phyloP scores from a whole-genome alignment of 1,140 invertebrate species.

The Brachionus plicatilis region DNA sequence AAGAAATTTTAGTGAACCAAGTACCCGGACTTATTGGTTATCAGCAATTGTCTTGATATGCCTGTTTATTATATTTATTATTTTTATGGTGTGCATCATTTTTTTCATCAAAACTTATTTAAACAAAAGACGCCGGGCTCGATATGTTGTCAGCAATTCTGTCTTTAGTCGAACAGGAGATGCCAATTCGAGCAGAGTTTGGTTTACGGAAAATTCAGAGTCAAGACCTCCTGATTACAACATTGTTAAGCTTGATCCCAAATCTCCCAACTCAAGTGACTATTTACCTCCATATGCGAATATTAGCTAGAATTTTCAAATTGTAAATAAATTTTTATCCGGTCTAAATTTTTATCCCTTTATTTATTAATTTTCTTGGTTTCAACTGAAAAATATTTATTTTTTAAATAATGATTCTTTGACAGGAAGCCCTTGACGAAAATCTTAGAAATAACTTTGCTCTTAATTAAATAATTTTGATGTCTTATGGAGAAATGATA shows the following conservation, averaged over 20 bases:
- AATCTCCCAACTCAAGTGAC: not conserved
- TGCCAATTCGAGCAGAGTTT: not conserved
- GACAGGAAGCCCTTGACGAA: not conserved
- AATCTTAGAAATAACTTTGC: not conserved
- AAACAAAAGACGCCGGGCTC: not conserved
- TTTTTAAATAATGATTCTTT: not conserved
- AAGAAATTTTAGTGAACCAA: not conserved
- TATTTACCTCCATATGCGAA: not conserved
- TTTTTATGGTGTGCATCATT: not conserved
- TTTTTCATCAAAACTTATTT: not conserved
- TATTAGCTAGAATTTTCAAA: not conserved
- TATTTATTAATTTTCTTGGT: not conserved
- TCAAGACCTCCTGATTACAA: not conserved
- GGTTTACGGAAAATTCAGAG: not conserved
- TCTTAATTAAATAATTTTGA: not conserved
- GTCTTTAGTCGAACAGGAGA: not conserved
- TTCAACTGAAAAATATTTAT: not conserved
- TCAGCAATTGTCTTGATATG: not conserved
- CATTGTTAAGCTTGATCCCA: not conserved
- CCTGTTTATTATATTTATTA: not conserved
- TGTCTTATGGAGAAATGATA: not conserved
- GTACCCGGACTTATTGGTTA: not conserved
- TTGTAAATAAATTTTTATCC: not conserved
- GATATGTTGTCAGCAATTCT: not conserved
- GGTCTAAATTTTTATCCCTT: not conserved